phyloP scores from a whole-genome alignment of 2,797 vertebrate genomes.

The Aulostomus chinensis region DNA sequence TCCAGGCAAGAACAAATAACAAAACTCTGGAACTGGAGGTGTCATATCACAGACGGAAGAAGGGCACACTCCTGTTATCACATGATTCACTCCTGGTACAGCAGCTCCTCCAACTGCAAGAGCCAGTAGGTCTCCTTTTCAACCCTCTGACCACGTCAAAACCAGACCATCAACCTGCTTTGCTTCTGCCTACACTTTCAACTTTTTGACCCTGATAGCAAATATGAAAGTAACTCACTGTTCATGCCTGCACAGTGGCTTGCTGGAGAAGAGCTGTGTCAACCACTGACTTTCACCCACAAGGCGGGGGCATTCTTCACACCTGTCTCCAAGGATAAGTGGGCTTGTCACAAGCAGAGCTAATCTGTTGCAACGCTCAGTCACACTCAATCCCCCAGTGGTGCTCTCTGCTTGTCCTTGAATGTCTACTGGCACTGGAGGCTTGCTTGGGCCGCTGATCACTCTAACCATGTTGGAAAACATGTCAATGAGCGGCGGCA shows the following conservation, averaged over 20 bases:
- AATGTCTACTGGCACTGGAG: conserved; percentile 69
- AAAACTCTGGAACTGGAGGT: conserved; percentile 44
- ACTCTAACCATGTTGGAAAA: conserved; percentile 60
- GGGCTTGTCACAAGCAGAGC: conserved; percentile 75
- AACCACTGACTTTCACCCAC: conserved; percentile 72
- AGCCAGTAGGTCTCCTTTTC: too few species aligned
- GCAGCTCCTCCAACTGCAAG: conserved; percentile 37
- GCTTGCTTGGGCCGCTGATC: conserved; percentile 63
- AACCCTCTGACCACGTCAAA: too few species aligned
- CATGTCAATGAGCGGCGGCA: conserved; percentile 56
- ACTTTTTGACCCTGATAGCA: conserved; percentile 60
- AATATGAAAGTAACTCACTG: conserved; percentile 62
- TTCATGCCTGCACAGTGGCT: conserved; percentile 37
- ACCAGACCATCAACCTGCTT: conserved; percentile 11
- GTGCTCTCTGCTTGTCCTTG: conserved; percentile 73
- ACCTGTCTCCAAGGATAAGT: conserved; percentile 83
- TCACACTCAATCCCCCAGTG: conserved; percentile 77
- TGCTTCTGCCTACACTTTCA: conserved; percentile 47
- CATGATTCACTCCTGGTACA: conserved; percentile 25
- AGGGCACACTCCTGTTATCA: conserved; percentile 32
- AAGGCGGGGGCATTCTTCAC: conserved; percentile 80
- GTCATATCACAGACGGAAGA: conserved; percentile 53
- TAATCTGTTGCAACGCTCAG: conserved; percentile 83
- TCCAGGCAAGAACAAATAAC: conserved; percentile 62
- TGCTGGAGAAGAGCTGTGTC: conserved; percentile 56